These are phyloP conservation scores for Scotopteryx bipunctaria DNA, from an alignment of 2,888 invertebrate genomes.

Conservation along the genomic window DNA sequence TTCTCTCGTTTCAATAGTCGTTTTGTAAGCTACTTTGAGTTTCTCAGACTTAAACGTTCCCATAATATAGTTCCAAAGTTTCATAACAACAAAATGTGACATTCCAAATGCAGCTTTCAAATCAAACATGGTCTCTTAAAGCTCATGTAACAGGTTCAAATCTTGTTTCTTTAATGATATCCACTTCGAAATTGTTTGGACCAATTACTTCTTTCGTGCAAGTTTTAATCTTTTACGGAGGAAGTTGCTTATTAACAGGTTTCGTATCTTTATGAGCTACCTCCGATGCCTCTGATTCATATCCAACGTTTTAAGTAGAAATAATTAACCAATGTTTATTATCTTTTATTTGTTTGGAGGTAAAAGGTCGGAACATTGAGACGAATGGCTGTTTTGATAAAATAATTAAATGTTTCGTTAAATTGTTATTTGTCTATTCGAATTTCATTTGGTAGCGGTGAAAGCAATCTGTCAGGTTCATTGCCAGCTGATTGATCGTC, in stretches of 20 bases:
- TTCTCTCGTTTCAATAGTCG: too few species aligned
- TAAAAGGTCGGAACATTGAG: constrained; percentile 20
- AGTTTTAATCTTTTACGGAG: constrained; percentile 62
- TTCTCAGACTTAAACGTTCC: constrained; percentile 10
- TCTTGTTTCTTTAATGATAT: constrained; percentile 54
- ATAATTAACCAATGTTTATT: constrained; percentile 45
- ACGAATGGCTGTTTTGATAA: constrained; percentile 17
- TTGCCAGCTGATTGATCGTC: neutral
- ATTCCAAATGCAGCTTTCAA: constrained; percentile 34
- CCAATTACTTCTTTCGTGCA: constrained; percentile 58
- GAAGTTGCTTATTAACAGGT: constrained; percentile 71
- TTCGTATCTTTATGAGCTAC: constrained; percentile 58
- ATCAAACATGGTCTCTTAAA: constrained; percentile 30
- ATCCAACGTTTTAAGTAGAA: constrained; percentile 48
- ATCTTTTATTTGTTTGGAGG: constrained; percentile 21
- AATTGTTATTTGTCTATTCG: constrained; percentile 5
- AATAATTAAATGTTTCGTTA: constrained; percentile 5
- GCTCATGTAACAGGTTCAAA: constrained; percentile 41
- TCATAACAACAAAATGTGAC: constrained; percentile 16
- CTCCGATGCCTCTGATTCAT: constrained; percentile 61
- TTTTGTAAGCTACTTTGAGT: neutral
- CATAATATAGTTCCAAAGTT: constrained; percentile 14
- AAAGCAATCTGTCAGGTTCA: constrained; percentile 3
- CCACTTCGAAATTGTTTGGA: constrained; percentile 55
- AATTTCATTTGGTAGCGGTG: neutral